Evolutionary conservation across 2,113 vertebrate genomes (phyloP).

Genomic region (Mirounga angustirostris): DNA sequence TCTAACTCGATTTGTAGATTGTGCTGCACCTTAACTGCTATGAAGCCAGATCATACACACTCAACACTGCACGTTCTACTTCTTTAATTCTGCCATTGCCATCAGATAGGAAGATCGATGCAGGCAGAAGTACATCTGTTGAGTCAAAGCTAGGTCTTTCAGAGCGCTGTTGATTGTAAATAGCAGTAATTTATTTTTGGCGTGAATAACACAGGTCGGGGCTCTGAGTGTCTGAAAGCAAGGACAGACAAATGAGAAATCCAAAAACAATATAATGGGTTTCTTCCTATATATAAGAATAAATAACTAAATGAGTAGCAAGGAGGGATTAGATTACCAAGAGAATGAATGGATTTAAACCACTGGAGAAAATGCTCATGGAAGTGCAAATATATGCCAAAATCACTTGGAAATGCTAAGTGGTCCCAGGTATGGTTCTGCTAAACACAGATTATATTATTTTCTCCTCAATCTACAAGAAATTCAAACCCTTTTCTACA

Average conservation of each 20-base stretch:
- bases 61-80: not conserved
- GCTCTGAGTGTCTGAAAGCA: not conserved
- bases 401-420: not conserved
- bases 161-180: not conserved
- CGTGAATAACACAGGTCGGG: not conserved
- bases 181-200: not conserved
- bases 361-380: not conserved
- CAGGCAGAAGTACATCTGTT: not conserved
- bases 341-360: slow-evolving; percentile 24
- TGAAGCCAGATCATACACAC: not conserved
- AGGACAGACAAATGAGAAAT: not conserved
- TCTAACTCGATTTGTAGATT: not conserved
- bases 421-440: not conserved
- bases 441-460: not conserved
- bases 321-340: not conserved
- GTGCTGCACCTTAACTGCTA: not conserved
- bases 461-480: not conserved
- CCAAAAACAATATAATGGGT: not conserved
- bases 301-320: not conserved
- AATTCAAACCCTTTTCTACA: not conserved
- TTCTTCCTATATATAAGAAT: not conserved
- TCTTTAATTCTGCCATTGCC: not conserved
- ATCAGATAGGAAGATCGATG: not conserved
- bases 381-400: not conserved
- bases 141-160: not conserved